Evolutionary conservation across 2,113 vertebrate genomes (phyloP).

Genomic region (Periophthalmodon schlosseri): DNA sequence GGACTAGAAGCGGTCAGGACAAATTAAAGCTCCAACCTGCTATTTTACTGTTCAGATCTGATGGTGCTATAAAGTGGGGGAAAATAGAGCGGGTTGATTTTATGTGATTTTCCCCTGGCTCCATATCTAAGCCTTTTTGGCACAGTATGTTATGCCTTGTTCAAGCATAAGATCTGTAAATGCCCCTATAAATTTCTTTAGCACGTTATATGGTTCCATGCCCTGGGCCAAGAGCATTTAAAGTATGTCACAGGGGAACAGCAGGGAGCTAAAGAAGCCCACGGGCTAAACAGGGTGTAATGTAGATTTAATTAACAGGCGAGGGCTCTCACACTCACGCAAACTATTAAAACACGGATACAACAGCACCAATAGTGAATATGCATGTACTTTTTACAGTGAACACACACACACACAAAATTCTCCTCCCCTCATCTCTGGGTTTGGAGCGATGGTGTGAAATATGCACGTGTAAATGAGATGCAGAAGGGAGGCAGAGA

Average conservation of each 20-base stretch:
- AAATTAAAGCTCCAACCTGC: slow-evolving; percentile 68
- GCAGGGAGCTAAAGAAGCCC: slow-evolving; percentile 33
- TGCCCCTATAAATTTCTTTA: slow-evolving; percentile 78
- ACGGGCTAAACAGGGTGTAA: slow-evolving; percentile 53
- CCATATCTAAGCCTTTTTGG: slow-evolving; percentile 67
- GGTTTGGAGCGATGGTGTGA: slow-evolving; percentile 57
- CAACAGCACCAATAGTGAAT: slow-evolving; percentile 24
- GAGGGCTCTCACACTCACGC: slow-evolving; percentile 25
- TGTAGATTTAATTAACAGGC: slow-evolving; percentile 76
- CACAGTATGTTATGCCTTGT: slow-evolving; percentile 62
- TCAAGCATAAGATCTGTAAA: slow-evolving; percentile 72
- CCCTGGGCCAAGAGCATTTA: slow-evolving; percentile 67
- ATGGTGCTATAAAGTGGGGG: slow-evolving; percentile 61
- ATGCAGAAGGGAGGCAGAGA: slow-evolving; percentile 64
- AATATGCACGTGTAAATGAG: slow-evolving; percentile 77
- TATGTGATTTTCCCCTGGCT: slow-evolving; percentile 66
- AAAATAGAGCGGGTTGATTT: slow-evolving; percentile 58
- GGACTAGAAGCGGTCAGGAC: slow-evolving; percentile 43
- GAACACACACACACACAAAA: slow-evolving; percentile 20
- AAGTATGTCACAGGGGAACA: slow-evolving; percentile 68
- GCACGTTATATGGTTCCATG: slow-evolving; percentile 78
- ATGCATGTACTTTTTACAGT: slow-evolving; percentile 23
- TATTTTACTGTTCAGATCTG: slow-evolving; percentile 65
- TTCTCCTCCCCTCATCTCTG: slow-evolving; percentile 48
- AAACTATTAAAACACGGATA: slow-evolving; percentile 27